phyloP scores from a whole-genome alignment of 2,113 vertebrate genomes.

The Talpa occidentalis region DNA sequence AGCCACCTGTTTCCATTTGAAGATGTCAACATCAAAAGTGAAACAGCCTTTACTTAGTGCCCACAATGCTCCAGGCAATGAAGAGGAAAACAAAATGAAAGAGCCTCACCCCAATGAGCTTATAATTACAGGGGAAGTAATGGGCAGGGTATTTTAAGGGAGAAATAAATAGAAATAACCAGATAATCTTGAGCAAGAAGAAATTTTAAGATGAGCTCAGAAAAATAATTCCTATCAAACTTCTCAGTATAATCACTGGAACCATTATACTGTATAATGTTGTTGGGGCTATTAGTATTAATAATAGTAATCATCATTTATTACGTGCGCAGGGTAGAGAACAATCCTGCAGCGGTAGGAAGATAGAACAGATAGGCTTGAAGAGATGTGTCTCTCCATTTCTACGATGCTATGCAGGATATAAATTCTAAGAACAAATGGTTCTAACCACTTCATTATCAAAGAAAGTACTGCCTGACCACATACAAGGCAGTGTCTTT shows the following conservation, averaged over 20 bases:
- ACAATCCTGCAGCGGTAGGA: conserved; percentile 62
- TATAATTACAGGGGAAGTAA: conserved; percentile 65
- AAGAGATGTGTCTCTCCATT: conserved; percentile 24
- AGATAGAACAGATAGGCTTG: conserved; percentile 73
- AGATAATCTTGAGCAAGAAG: conserved; percentile 67
- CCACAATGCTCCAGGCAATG: conserved; percentile 37
- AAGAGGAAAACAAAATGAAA: conserved; percentile 52
- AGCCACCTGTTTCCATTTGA: conserved; percentile 35
- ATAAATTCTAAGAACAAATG: conserved; percentile 59
- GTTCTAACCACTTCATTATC: conserved; percentile 30
- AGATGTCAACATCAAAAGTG: conserved; percentile 59
- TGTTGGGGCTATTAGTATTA: conserved; percentile 75
- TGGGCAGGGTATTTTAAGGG: conserved; percentile 11
- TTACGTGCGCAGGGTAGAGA: conserved; percentile 15
- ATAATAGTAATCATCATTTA: conserved; percentile 77
- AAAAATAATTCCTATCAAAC: conserved; percentile 73
- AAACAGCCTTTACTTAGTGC: background rate
- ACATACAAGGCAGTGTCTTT: conserved; percentile 18
- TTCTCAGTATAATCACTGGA: conserved; percentile 65
- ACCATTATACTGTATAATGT: conserved; percentile 65
- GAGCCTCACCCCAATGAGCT: conserved; percentile 22
- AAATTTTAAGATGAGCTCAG: conserved; percentile 72
- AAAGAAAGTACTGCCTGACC: conserved; percentile 38
- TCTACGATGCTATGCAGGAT: background rate
- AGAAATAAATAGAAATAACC: conserved; percentile 68